These are phyloP conservation scores for Heliothis virescens DNA, from an alignment of 1,140 invertebrate genomes.

Conservation along the genomic window DNA sequence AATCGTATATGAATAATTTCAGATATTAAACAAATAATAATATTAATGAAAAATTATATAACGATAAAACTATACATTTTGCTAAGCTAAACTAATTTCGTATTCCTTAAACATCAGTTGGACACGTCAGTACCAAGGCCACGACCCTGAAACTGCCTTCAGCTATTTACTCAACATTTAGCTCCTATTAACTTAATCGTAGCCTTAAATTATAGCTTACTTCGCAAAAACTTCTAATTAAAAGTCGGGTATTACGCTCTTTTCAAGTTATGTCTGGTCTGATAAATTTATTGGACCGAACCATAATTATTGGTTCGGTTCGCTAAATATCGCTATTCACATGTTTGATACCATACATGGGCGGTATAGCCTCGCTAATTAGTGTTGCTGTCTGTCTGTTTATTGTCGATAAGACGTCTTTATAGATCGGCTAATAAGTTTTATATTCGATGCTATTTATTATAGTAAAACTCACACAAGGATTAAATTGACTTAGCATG, in stretches of 20 bases:
- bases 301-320: background rate
- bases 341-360: background rate
- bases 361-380: background rate
- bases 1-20: no score
- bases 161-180: conserved; percentile 13
- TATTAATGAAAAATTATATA: no score
- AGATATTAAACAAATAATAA: no score
- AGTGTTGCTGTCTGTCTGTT: conserved; percentile 18
- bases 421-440: background rate
- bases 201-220: conserved; percentile 14
- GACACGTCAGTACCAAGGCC: background rate
- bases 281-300: background rate
- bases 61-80: no score
- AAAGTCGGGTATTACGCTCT: background rate
- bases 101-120: background rate
- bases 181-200: conserved; percentile 14
- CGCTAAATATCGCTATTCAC: conserved; percentile 14
- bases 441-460: background rate
- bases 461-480: no score
- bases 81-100: no score
- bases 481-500: no score
- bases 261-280: conserved; percentile 23
- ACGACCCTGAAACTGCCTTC: background rate
- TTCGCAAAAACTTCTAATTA: background rate
- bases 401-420: conserved; percentile 13